Conservation (phyloP, 2,797 vertebrate genomes). For the Vespertilio murinus region DNA sequence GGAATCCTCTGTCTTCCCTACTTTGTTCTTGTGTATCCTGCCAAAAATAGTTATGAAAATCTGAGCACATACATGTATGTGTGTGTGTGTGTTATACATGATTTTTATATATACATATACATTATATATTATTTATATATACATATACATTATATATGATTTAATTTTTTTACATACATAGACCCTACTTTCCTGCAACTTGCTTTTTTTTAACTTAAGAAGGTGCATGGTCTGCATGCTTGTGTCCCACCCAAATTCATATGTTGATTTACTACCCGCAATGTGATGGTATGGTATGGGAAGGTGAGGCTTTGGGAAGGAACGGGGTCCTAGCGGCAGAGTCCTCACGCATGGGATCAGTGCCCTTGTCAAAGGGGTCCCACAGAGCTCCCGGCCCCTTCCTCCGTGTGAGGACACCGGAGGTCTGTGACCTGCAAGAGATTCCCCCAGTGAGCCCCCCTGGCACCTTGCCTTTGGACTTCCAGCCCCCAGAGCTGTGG, state of each 20-base stretch:
- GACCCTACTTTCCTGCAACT: not conserved
- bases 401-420: not conserved
- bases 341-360: not conserved
- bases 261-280: not conserved
- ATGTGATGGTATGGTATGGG: not conserved
- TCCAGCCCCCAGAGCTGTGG: not conserved
- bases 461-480: no score
- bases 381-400: not conserved
- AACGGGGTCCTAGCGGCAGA: not conserved
- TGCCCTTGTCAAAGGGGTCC: not conserved
- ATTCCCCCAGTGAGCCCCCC: accelerated
- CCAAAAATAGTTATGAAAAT: not conserved
- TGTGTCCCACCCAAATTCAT: not conserved
- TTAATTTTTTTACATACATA: not conserved
- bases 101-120: no score
- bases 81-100: no score
- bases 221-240: not conserved
- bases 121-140: not conserved
- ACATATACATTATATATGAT: not conserved
- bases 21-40: not conserved
- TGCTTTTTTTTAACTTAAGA: not conserved
- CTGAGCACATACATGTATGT: not conserved
- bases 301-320: not conserved
- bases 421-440: not conserved
- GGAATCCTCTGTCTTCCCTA: not conserved